Percentiles rank a stretch among this genome's conserved stretches.
These are phyloP conservation scores for Hemithea aestivaria DNA, from an alignment of 2,888 invertebrate genomes.

Conservation along the genomic window DNA sequence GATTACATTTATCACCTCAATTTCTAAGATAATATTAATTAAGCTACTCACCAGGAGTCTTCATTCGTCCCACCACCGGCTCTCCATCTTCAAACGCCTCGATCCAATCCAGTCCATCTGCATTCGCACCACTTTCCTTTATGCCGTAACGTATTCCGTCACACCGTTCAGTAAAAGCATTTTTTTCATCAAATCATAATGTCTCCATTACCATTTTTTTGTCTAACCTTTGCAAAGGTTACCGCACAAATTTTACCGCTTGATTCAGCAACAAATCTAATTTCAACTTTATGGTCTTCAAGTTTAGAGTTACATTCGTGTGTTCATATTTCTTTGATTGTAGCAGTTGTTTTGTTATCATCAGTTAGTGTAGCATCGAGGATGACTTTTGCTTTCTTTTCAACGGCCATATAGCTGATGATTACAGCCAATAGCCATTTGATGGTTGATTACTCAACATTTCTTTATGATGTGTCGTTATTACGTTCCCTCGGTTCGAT, in stretches of 20 bases:
- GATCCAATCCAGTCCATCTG: slow-evolving; percentile 27
- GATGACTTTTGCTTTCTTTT: slow-evolving; percentile 26
- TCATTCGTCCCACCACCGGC: slow-evolving; percentile 10
- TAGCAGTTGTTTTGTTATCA: slow-evolving; percentile 5
- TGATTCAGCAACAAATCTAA: slow-evolving; percentile 17
- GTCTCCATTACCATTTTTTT: slow-evolving; percentile 37
- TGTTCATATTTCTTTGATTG: background rate
- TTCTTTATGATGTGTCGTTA: slow-evolving; percentile 14
- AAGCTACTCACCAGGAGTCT: slow-evolving; percentile 13
- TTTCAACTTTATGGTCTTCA: slow-evolving; percentile 9
- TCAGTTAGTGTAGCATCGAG: slow-evolving; percentile 11
- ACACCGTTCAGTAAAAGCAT: slow-evolving; percentile 34
- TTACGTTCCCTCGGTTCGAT: slow-evolving; percentile 2
- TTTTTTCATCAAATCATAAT: slow-evolving; percentile 35
- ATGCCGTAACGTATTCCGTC: slow-evolving; percentile 33
- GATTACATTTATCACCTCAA: too few species aligned
- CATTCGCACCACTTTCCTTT: slow-evolving; percentile 40
- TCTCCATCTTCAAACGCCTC: slow-evolving; percentile 23
- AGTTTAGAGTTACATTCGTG: slow-evolving; percentile 7
- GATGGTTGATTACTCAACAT: slow-evolving; percentile 25
- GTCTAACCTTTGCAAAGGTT: slow-evolving; percentile 54
- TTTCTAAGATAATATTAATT: too few species aligned
- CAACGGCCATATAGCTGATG: slow-evolving; percentile 18
- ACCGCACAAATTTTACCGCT: slow-evolving; percentile 28
- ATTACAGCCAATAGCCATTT: slow-evolving; percentile 21